Evolutionary conservation across 2,113 vertebrate species (phyloP).

Genomic region (Axis porcinus): DNA sequence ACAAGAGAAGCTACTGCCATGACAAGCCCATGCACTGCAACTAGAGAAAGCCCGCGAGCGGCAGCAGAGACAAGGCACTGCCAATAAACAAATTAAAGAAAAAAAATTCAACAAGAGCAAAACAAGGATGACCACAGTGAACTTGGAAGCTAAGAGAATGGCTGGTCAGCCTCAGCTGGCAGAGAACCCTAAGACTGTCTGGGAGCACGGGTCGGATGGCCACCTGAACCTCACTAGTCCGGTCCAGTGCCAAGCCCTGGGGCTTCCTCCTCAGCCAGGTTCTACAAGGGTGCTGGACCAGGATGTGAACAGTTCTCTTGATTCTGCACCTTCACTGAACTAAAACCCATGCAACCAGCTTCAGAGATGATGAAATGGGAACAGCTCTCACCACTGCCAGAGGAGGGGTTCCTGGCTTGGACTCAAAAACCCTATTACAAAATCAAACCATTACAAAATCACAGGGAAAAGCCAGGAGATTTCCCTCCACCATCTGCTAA

Average conservation of each 20-base stretch:
- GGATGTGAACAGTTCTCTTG: neutral
- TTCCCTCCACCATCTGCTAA: conserved; percentile 62
- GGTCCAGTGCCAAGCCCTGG: rapidly evolving
- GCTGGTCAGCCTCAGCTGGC: neutral
- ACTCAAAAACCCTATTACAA: conserved; percentile 75
- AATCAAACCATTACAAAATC: conserved; percentile 71
- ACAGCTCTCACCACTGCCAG: neutral
- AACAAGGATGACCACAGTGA: neutral
- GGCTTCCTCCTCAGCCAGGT: too few species aligned
- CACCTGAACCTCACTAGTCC: rapidly evolving
- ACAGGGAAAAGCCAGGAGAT: conserved; percentile 50
- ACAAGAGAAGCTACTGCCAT: neutral
- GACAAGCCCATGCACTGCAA: rapidly evolving
- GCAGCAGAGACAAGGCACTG: neutral
- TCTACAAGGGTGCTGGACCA: rapidly evolving
- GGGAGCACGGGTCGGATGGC: rapidly evolving
- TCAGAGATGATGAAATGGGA: rapidly evolving
- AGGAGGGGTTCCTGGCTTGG: conserved; percentile 59
- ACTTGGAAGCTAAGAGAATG: neutral
- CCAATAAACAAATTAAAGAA: neutral
- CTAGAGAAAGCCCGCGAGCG: neutral
- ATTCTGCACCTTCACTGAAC: rapidly evolving
- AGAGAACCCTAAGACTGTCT: rapidly evolving
- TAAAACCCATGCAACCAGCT: neutral
- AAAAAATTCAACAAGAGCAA: neutral